phyloP scores from a whole-genome alignment of 1,140 invertebrate species.

The Dendroctonus ponderosae region DNA sequence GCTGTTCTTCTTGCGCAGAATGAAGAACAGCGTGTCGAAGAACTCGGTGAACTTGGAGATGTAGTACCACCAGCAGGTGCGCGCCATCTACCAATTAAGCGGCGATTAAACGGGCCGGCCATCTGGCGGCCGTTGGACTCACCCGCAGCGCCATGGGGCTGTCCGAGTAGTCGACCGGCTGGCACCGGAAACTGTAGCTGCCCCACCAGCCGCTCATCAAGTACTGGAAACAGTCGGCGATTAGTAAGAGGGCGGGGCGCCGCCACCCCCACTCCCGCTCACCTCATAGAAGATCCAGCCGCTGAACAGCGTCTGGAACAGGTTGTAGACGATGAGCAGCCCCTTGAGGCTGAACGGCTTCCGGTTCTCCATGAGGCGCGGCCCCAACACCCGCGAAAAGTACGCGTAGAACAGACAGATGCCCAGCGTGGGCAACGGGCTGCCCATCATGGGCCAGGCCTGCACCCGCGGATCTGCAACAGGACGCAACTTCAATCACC shows the following conservation, averaged over 20 bases:
- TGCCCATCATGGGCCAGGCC: slow-evolving; percentile 87
- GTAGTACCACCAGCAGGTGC: slow-evolving; percentile 96
- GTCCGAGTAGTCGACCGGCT: slow-evolving; percentile 88
- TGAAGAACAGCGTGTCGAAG: slow-evolving; percentile 93
- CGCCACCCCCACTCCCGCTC: slow-evolving; percentile 36
- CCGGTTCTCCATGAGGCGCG: slow-evolving; percentile 83
- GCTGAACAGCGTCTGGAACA: slow-evolving; percentile 84
- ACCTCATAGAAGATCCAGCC: slow-evolving; percentile 93
- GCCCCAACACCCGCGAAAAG: slow-evolving; percentile 81
- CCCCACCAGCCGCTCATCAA: slow-evolving; percentile 83
- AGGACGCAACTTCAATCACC: background rate
- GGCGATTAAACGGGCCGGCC: no score
- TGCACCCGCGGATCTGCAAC: slow-evolving; percentile 83
- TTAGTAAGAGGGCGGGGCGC: background rate
- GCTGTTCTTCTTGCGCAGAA: slow-evolving; percentile 86
- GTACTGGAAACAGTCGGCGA: slow-evolving; percentile 61
- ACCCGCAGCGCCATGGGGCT: slow-evolving; percentile 81
- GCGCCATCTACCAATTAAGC: slow-evolving; percentile 72
- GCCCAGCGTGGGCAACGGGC: slow-evolving; percentile 82
- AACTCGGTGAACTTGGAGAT: slow-evolving; percentile 97
- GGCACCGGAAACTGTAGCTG: slow-evolving; percentile 88
- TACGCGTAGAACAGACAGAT: slow-evolving; percentile 84
- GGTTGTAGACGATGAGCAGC: slow-evolving; percentile 84
- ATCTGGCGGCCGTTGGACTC: slow-evolving; percentile 50
- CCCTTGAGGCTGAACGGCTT: slow-evolving; percentile 83